Evolutionary conservation across 2,113 vertebrate genomes (phyloP).

Genomic region (Spilogale gracilis): DNA sequence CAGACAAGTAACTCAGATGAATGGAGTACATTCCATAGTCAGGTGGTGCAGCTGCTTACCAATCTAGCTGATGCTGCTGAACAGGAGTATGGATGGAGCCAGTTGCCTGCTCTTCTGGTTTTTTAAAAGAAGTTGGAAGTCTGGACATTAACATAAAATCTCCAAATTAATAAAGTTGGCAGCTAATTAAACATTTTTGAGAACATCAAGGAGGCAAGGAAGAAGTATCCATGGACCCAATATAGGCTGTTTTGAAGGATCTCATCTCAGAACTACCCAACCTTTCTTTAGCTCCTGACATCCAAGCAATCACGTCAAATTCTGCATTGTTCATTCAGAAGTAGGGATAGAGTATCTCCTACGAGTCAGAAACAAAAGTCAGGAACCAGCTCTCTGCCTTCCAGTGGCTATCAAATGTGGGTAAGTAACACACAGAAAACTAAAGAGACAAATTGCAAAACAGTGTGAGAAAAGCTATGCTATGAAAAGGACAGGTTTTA

Average conservation of each 20-base stretch:
- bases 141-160: neutral
- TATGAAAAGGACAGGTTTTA: rapidly evolving
- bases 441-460: neutral
- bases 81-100: neutral
- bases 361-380: neutral
- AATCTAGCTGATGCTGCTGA: neutral
- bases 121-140: slow-evolving; percentile 1
- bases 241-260: neutral
- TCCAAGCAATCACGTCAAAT: neutral
- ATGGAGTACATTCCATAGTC: neutral
- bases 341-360: neutral
- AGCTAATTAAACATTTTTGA: neutral
- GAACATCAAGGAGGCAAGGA: slow-evolving; percentile 22
- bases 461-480: neutral
- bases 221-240: neutral
- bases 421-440: neutral
- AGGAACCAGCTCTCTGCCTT: neutral
- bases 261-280: neutral
- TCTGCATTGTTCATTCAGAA: neutral
- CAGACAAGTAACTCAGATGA: neutral
- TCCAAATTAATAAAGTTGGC: neutral
- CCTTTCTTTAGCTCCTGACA: neutral
- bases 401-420: neutral
- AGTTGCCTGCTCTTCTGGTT: neutral
- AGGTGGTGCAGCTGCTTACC: neutral